These are phyloP conservation scores for Brachypteracias leptosomus DNA, from an alignment of 2,113 vertebrate species.

Conservation along the genomic window DNA sequence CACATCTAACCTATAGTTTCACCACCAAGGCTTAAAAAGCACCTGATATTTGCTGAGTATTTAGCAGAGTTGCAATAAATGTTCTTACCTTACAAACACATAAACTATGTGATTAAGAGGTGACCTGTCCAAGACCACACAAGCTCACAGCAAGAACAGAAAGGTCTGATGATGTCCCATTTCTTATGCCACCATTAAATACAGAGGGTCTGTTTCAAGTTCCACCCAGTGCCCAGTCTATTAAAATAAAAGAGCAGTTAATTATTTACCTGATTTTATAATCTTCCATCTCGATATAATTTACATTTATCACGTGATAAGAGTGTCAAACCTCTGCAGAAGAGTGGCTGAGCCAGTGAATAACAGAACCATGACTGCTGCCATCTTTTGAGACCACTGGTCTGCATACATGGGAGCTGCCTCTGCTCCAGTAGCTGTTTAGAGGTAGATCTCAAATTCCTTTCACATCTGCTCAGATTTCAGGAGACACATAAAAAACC, in stretches of 20 bases:
- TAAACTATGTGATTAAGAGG: not conserved
- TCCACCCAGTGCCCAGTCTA: not conserved
- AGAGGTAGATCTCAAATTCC: not conserved
- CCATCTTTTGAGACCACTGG: not conserved
- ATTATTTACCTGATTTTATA: not conserved
- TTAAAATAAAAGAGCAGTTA: not conserved
- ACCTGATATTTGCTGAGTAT: not conserved
- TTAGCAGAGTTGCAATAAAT: not conserved
- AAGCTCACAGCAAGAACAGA: not conserved
- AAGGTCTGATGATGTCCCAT: fast-evolving
- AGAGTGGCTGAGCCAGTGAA: not conserved
- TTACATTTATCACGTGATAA: not conserved
- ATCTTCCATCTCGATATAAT: not conserved
- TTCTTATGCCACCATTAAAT: not conserved
- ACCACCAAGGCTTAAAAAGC: not conserved
- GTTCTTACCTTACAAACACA: not conserved
- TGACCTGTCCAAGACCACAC: not conserved
- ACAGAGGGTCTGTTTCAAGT: not conserved
- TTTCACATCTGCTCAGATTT: not conserved
- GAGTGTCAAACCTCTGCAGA: not conserved
- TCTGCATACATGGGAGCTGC: not conserved
- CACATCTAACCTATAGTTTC: not conserved
- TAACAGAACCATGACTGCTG: not conserved
- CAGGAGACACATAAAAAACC: not conserved
- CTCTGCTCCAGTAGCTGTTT: not conserved